Evolutionary conservation across 2,888 invertebrate genomes (phyloP), one percentile per base, ranked within the genome.

Genomic region (Scelioninae gen. 1): DNA sequence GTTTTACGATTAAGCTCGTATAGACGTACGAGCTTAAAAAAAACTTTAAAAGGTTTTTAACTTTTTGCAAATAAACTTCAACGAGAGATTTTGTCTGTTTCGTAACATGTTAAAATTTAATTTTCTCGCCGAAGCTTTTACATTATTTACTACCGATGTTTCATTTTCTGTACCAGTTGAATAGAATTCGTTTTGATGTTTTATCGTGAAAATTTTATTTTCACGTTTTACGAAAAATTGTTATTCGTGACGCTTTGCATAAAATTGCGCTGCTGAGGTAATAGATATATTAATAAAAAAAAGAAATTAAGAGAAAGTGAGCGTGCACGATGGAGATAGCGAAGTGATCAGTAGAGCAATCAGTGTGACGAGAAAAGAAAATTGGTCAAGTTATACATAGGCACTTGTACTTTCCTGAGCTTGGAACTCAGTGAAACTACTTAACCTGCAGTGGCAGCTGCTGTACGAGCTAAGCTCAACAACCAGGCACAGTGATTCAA

Each of bases 301-400:
- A 49, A 23, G 10, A 49, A 11, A 66, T 5, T 15, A 43, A 43
- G 53, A 11, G 31, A 40, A 49, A 34, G 9, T n/a, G 32, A 9
- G 38, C 38, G 10, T 16, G 55, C 60, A 40, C n/a, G 43, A 32
- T 49, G 23, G 63, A 69, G 65, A 66, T 66, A 53, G 65, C 13
- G 47, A 32, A 62, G 16, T 51, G 75, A 75, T 75, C 69, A 60
- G 69, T 7, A 51, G 31, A 63, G 62, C 53, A 76, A 76, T 76
- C 74, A 74, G 80, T 45, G 55, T 62, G 80, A 80, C 74, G 74
- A 66, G 72, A 65, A 81, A 77, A 68, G 82, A 78, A 77, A 82
- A 78, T 82, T 74, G 82, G 77, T 68, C 77, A 80, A 83, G 75
- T 83, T 76, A 68, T 79, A 80, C 76, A 80, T 71, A 66, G 55